Evolutionary conservation across 2,797 vertebrate species (phyloP), one percentile per base, ranked within the genome.

Genomic region (Brachyrhaphis roseni): DNA sequence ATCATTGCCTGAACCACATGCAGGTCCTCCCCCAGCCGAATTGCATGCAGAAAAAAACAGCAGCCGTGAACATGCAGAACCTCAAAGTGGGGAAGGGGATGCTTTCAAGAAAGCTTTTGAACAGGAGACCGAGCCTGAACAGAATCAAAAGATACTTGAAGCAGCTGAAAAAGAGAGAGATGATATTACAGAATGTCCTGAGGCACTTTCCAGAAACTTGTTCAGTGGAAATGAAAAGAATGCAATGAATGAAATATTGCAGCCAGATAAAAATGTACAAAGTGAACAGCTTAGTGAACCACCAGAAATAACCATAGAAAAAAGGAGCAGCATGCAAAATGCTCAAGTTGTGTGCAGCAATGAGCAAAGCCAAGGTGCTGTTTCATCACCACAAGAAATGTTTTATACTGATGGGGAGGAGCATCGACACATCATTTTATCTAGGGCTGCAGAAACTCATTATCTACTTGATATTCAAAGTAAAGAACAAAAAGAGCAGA

Each of bases 371-470:
- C 34, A 34, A 82, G 20, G 34, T 46, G 46, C 11, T 13, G 26
- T 45, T 68, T 71, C 70, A 75, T 53, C 62, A 31, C 49, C 53
- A 55, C 72, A 75, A 71, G 74, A 84, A 31, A n/a, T 41, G 10
- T 57, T 78, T 26, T 13, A 72, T 49, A 62, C 36, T 85, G 82
- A 83, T 76, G 26, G 57, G 20, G 73, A 76, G 72, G 51, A 72
- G 73, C 41, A 55, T 45, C 51, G 70, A 8, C 23, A 31, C 39
- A 76, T 70, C 10, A 71, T 31, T 23, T 16, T 15, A 45, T 49
- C 34, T 77, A 62, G 72, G 53, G 51, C 72, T 51, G 47, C 39
- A 49, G 5, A 4, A 72, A 41, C 43, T 55, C 47, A 80, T 5
- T 47, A 36, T 10, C 70, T 73, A 74, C 72, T 78, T 20, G 68